Base-by-base conservation (phyloP, 2,113 vertebrate species). In the Kobus ellipsiprymnus region DNA sequence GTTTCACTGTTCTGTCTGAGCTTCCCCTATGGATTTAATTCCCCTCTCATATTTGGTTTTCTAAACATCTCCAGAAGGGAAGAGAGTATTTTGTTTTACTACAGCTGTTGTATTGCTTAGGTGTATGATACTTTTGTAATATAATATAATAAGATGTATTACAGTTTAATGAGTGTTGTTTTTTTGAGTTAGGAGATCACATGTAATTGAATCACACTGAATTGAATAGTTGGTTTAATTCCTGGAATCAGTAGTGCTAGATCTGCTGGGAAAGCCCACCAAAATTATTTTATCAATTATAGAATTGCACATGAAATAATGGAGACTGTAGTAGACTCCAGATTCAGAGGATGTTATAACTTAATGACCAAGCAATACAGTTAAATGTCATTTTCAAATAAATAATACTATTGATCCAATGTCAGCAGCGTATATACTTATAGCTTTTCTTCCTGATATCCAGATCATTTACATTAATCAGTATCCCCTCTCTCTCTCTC, bases 231-330 rank as follows among this genome's bases (percentile, higher is more conserved):
- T 93, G 77, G 13, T 85, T 87, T 92, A 96, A 92, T 92, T 80
- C 57, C 11, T 97, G 57, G 67, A 96, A 86, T 81, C 23, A 17
- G 67, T 57, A 85, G 30, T 54, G 5, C 33, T 46, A 52, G 87
- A 85, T 94, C 33, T 94, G 29, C 84, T 89, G 64, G 36, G 44
- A 94, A 94, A 21, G 52, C 27, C 2, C 10, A 74, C 17, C 59
- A 40, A 97, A 97, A 89, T 89, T 60, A 90, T 86, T 96, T 85
- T 46, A 85, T 84, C 44, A 94, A 10, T 89, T 85, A 29, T 29
- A 71, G 30, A 90, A 62, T 86, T 81, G 30, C 12, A 74, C 74
- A 71, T 52, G 33, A 85, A 46, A 67, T 30, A 57, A 57, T 78
- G 40, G 19, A 52, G 40, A 78, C 25, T 23, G 52, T 80, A 91